Evolutionary conservation across 1,140 invertebrate species (phyloP).

Genomic region (Diploscapter pachys): DNA sequence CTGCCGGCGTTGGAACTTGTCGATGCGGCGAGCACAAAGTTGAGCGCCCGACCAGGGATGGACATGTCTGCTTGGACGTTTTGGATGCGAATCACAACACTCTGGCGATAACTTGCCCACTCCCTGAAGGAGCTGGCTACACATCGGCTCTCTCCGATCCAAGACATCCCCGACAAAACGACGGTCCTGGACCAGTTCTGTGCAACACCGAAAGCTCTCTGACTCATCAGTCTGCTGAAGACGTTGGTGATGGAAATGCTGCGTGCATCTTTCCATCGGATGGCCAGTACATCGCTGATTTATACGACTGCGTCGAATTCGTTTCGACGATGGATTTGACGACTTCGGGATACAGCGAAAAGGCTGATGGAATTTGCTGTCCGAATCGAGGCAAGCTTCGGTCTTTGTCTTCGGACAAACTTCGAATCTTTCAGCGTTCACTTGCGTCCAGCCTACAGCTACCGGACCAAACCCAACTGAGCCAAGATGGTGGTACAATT

Average conservation of each 20-base stretch:
- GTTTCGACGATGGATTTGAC: slow-evolving; percentile 34
- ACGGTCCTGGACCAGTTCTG: slow-evolving; percentile 37
- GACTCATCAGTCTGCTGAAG: slow-evolving; percentile 22
- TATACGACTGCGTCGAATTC: slow-evolving; percentile 41
- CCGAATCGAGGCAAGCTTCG: slow-evolving; percentile 22
- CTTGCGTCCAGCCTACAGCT: slow-evolving; percentile 40
- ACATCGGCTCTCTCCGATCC: slow-evolving; percentile 39
- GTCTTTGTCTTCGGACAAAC: no score
- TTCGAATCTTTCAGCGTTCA: slow-evolving; percentile 25
- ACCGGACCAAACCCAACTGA: slow-evolving; percentile 41
- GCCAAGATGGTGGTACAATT: slow-evolving; percentile 41
- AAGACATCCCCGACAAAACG: slow-evolving; percentile 35
- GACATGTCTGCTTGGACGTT: slow-evolving; percentile 38
- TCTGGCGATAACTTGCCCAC: slow-evolving; percentile 38
- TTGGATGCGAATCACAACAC: slow-evolving; percentile 36
- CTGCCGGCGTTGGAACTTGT: slow-evolving; percentile 39
- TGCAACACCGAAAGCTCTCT: slow-evolving; percentile 33
- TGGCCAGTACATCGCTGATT: slow-evolving; percentile 31
- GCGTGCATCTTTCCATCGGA: slow-evolving; percentile 40
- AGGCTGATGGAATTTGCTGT: slow-evolving; percentile 39
- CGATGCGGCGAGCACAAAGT: slow-evolving; percentile 39
- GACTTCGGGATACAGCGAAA: slow-evolving; percentile 33
- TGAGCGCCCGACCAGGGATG: slow-evolving; percentile 37
- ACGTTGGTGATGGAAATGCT: slow-evolving; percentile 31
- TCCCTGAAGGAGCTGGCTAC: slow-evolving; percentile 41